Evolutionary conservation across 2,888 invertebrate genomes (phyloP).

Genomic region (Acrobasis suavella): DNA sequence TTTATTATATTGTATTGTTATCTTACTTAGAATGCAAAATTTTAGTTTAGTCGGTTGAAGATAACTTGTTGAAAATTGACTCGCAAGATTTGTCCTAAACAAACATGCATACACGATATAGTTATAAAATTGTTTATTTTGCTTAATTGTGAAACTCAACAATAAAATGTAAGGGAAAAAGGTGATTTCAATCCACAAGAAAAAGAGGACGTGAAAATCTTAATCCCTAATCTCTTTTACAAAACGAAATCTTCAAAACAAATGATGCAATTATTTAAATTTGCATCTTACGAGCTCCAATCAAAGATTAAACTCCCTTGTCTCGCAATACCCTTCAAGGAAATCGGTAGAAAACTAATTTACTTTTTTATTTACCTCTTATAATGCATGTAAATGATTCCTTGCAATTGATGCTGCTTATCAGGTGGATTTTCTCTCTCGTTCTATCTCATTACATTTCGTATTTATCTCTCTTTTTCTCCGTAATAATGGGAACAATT

Average conservation of each 20-base stretch:
- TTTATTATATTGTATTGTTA: no score
- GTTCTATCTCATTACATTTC: slow-evolving; percentile 31
- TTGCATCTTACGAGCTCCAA: slow-evolving; percentile 11
- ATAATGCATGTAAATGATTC: slow-evolving; percentile 63
- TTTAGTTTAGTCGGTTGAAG: no score
- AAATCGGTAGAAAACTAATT: slow-evolving; percentile 32
- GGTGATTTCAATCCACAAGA: neutral
- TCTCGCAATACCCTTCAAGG: neutral
- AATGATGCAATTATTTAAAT: slow-evolving; percentile 1
- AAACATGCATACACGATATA: no score
- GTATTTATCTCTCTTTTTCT: slow-evolving; percentile 37
- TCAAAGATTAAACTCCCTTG: slow-evolving; percentile 11
- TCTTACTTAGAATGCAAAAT: no score
- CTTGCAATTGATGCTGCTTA: slow-evolving; percentile 56
- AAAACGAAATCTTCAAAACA: slow-evolving; percentile 39
- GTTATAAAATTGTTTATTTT: no score
- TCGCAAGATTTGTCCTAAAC: no score
- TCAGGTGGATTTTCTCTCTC: slow-evolving; percentile 44
- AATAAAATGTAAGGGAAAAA: no score
- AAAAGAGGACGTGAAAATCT: neutral
- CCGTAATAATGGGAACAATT: slow-evolving; percentile 54
- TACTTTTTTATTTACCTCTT: slow-evolving; percentile 64
- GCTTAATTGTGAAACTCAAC: no score
- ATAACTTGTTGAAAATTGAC: no score
- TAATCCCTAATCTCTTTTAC: slow-evolving; percentile 1